Evolutionary conservation across 2,113 vertebrate genomes (phyloP), one percentile per base, ranked within the genome.

Genomic region (Cavia porcellus): DNA sequence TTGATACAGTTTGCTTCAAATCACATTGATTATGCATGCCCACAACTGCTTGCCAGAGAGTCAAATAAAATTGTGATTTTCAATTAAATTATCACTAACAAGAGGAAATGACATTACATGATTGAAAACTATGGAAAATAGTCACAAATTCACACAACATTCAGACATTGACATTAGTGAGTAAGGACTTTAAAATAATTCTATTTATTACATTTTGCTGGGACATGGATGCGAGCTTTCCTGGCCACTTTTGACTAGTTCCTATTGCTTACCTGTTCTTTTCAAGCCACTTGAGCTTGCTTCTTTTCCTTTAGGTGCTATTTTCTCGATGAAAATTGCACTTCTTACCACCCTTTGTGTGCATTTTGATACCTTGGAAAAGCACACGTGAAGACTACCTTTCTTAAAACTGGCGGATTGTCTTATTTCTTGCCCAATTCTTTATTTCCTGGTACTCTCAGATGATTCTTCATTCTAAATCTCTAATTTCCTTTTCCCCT

Each of bases 1-100:
- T 35, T 28, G 52, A 90, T 90, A 38, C 10, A 47, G 22, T 35
- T 62, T 74, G 50, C 0, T 42, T 17, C 28, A 50, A 79, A 52
- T 13, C 22, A 77, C 45, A 50, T 42, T 57, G 19, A 75, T 66
- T 79, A 74, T 72, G 35, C 4, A 45, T 94, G 59, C 47, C 50
- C 20, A 0, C 42, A 42, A 50, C 45, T 87, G 38, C 10, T 57
- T 84, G 25, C 38, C n/a, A 80, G 92, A 45, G n/a, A 82, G 62
- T 80, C 45, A 52, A 55, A 68, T 89, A 64, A 87, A 87, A 84
- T 82, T 22, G 15, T 90, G 86, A 15, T 14, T 81, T 94, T 92
- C 25, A 74, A 61, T 94, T 57, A 95, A 90, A 79, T 96, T 52
- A 59, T 14, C 42, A 88, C 38, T 20, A 50, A 12, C 19, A 38